Conservation (phyloP, 2,113 vertebrate genomes). For the Gnathonemus echidnorhynchus region DNA sequence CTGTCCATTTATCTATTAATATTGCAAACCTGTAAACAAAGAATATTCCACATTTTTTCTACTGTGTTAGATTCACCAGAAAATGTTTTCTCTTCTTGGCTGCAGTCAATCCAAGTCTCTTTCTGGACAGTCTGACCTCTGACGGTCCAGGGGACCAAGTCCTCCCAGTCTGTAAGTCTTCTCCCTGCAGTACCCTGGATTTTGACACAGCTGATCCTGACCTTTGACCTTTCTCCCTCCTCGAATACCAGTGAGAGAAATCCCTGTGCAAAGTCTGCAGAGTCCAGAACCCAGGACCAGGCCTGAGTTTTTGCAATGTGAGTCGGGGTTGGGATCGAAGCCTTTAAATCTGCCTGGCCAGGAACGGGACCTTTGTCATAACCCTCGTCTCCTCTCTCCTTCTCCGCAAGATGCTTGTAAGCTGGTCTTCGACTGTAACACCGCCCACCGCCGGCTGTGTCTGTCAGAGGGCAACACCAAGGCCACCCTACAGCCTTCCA, state of each 20-base stretch:
- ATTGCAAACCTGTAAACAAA: not conserved
- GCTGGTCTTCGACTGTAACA: conserved; percentile 55
- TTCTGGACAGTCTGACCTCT: conserved; percentile 50
- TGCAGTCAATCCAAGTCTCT: conserved; percentile 58
- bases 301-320: conserved; percentile 64
- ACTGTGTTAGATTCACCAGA: not conserved
- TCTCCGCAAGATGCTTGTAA: conserved; percentile 35
- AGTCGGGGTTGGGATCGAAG: conserved; percentile 27
- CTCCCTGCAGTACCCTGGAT: not conserved
- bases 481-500: conserved; percentile 47
- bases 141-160: conserved; percentile 24
- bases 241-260: conserved; percentile 54
- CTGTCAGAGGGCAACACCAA: conserved; percentile 56
- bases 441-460: conserved; percentile 52
- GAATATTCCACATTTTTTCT: not conserved
- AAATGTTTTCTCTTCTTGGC: not conserved
- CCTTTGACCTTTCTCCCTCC: not conserved
- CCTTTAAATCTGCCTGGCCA: not conserved
- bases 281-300: conserved; percentile 57
- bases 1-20: not conserved
- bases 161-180: conserved; percentile 50
- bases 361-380: conserved; percentile 24
- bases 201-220: not conserved
- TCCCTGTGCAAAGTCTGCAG: conserved; percentile 58
- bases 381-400: not conserved